These are phyloP conservation scores for Myotis planiceps DNA, from an alignment of 2,797 vertebrate species.

Conservation along the genomic window DNA sequence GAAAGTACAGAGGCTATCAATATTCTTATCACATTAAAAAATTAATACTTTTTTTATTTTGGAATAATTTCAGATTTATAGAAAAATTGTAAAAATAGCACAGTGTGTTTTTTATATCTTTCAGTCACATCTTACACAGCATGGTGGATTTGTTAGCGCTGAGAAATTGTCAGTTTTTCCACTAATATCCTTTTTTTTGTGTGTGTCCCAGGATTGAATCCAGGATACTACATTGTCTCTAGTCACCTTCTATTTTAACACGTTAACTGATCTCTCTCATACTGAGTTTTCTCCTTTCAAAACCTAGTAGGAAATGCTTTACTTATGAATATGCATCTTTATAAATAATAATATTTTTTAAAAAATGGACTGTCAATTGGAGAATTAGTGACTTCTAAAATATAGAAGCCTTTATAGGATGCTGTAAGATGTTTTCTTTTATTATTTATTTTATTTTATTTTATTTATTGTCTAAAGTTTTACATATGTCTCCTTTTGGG, in stretches of 20 bases:
- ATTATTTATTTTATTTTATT: too few relatives aligned
- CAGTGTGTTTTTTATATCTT: neutral
- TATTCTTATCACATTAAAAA: neutral
- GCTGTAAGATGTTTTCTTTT: conserved; percentile 41
- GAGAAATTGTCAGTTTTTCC: neutral
- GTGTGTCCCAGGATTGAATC: neutral
- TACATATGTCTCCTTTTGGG: too few relatives aligned
- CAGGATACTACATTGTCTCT: neutral
- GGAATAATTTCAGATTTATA: neutral
- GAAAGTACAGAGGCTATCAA: neutral
- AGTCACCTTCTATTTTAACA: neutral
- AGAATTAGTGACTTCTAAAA: conserved; percentile 39
- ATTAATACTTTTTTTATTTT: neutral
- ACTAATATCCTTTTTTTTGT: neutral
- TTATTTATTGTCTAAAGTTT: too few relatives aligned
- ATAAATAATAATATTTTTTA: neutral
- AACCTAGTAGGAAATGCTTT: conserved; percentile 23
- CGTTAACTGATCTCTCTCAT: neutral
- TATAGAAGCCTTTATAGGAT: conserved; percentile 10
- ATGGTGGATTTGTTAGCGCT: neutral
- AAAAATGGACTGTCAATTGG: neutral
- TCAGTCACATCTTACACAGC: neutral
- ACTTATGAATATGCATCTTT: conserved; percentile 22
- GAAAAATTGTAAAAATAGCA: neutral
- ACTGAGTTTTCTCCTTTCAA: neutral